Base-by-base conservation (phyloP, 2,888 invertebrate genomes). In the Busseola fusca region DNA sequence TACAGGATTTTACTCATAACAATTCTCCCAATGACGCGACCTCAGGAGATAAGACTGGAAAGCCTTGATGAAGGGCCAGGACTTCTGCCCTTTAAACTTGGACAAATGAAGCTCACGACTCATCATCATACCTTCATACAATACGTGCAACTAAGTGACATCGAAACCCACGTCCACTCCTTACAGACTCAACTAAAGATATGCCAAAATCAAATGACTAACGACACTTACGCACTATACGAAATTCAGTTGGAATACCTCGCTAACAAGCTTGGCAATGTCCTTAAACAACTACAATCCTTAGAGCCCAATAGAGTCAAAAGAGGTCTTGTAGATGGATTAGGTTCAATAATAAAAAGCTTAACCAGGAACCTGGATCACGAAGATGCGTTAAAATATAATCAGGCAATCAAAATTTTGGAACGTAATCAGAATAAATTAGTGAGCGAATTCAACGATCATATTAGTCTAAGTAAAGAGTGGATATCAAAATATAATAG, bases 341-440 rank as follows among this genome's bases (percentile, higher is more conserved):
- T 69, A 64, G 69, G 69, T 0, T 64, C 69, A 3, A n/a, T 64
- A 18, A 69, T 69, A 42, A 69, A 64, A 50, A 64, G 57, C 34
- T 40, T 69, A n/a, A 58, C 58, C 7, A 42, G 58, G 12, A 66
- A 70, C 12, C 34, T 42, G 57, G 56, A 65, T 45, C 56, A 64
- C 18, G 9, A 40, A 54, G 64, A 64, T 54, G 54, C 64, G 4
- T 40, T 37, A 56, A 64, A 7, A 2, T 54, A 64, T 18, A 64
- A 52, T 54, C 40, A 52, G 18, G 50, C 50, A 9, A 64, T 64
- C 37, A 37, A 52, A 30, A n/a, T 64, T 30, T 18, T 64, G 18
- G 37, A 64, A 54, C 56, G 10, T 52, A 56, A 65, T n/a, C 10
- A 65, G 6, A 54, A 42, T 14, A 64, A 64, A 21, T 21, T 45